Evolutionary conservation across 2,888 invertebrate species (phyloP).

Genomic region (Dolomedes plantarius): DNA sequence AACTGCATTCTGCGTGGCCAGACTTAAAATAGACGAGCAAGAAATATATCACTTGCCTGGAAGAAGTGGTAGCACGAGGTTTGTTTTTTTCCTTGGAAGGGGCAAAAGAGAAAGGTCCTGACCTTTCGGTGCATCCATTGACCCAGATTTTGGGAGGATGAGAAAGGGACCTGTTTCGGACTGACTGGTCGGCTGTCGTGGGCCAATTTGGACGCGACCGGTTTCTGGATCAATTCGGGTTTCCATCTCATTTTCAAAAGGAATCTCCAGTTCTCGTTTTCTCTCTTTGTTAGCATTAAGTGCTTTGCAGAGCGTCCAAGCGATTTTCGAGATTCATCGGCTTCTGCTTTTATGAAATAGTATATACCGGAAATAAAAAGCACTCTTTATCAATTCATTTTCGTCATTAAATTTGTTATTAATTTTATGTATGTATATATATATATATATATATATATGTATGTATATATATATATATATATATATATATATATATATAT

Average conservation of each 20-base stretch:
- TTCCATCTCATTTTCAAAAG: background rate
- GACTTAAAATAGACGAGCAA: background rate
- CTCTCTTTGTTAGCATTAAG: no score
- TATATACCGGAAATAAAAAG: no score
- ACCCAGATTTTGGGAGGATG: background rate
- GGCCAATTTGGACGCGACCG: background rate
- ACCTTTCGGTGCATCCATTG: conserved; percentile 4
- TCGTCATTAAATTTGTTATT: no score
- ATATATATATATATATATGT: no score
- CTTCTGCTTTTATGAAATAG: no score
- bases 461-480: no score
- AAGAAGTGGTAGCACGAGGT: background rate
- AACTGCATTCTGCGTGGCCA: background rate
- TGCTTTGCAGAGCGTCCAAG: no score
- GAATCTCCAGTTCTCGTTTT: no score
- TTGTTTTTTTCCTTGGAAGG: background rate
- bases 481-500: no score
- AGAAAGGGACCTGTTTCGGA: background rate
- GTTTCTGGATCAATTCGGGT: background rate
- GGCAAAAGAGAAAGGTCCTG: background rate
- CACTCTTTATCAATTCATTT: no score
- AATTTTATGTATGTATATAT: no score
- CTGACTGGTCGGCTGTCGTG: background rate
- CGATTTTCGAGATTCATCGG: no score
- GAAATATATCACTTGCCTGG: background rate